Conservation (phyloP, 2,797 vertebrate species). For the Typhlichthys subterraneus region DNA sequence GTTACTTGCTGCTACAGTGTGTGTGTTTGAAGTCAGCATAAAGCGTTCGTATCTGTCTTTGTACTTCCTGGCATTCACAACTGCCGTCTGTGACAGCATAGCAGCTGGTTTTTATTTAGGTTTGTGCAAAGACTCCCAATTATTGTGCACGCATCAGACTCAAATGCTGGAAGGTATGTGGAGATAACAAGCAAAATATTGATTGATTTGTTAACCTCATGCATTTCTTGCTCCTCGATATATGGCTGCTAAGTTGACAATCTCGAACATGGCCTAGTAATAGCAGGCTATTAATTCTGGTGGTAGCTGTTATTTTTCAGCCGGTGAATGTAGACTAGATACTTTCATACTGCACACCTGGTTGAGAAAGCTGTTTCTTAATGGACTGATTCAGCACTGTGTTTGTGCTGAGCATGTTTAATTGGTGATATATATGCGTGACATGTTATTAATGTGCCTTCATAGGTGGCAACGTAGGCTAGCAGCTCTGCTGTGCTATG, state of each 20-base stretch:
- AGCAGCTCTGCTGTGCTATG: not conserved
- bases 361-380: constrained; percentile 9
- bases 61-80: constrained; percentile 25
- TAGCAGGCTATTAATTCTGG: constrained; percentile 50
- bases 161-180: constrained; percentile 10
- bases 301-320: constrained; percentile 28
- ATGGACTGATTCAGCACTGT: constrained; percentile 41
- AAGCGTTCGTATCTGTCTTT: constrained; percentile 32
- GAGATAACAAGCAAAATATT: constrained; percentile 6
- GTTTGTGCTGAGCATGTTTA: constrained; percentile 34
- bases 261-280: constrained; percentile 27
- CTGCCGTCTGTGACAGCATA: constrained; percentile 9
- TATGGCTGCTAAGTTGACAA: constrained; percentile 30
- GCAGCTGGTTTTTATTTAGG: constrained; percentile 10
- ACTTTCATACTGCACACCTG: constrained; percentile 32
- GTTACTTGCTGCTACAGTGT: constrained; percentile 43
- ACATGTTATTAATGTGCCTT: not conserved
- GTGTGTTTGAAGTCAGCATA: constrained; percentile 43
- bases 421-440: not conserved
- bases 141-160: not conserved
- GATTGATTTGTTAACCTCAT: constrained; percentile 30
- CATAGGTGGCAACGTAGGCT: not conserved
- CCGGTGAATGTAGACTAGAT: constrained; percentile 15
- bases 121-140: constrained; percentile 15
- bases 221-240: constrained; percentile 20